These are phyloP conservation scores for Lepidocolaptes lacrymiger DNA, from an alignment of 2,797 vertebrate species.

Conservation along the genomic window DNA sequence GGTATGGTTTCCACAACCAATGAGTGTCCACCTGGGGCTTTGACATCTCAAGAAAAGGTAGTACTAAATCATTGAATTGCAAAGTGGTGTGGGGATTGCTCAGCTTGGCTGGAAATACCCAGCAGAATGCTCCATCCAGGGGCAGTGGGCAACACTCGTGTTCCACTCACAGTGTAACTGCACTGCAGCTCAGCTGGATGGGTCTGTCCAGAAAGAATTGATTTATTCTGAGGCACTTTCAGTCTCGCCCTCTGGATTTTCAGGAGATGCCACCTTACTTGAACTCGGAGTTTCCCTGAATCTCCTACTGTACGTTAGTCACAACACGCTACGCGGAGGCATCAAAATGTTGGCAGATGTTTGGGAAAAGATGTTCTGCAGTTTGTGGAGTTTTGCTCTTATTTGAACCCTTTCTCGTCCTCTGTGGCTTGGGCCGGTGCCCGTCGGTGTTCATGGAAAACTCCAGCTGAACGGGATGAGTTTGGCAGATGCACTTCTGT, in stretches of 20 bases:
- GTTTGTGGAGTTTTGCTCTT: background rate
- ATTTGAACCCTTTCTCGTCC: background rate
- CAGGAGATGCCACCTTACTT: background rate
- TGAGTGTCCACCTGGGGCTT: background rate
- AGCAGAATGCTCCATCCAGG: background rate
- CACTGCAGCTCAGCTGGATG: background rate
- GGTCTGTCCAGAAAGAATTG: background rate
- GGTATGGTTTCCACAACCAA: background rate
- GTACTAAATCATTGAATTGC: background rate
- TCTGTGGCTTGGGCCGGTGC: constrained; percentile 36
- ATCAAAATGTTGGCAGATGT: background rate
- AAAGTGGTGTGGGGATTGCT: background rate
- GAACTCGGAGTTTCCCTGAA: constrained; percentile 9
- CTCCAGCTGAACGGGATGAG: constrained; percentile 28
- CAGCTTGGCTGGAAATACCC: background rate
- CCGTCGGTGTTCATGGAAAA: constrained; percentile 30
- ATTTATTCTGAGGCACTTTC: background rate
- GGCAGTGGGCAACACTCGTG: accelerated
- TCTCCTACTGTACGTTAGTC: background rate
- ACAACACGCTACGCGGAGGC: background rate
- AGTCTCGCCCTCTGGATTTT: background rate
- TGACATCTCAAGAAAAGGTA: background rate
- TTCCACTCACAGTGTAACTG: background rate
- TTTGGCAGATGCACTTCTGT: constrained; percentile 7
- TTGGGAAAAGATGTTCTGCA: constrained; percentile 34